Evolutionary conservation across 2,888 invertebrate species (phyloP), one percentile per base, ranked within the genome.

Genomic region (Troglohyphantes excavatus): DNA sequence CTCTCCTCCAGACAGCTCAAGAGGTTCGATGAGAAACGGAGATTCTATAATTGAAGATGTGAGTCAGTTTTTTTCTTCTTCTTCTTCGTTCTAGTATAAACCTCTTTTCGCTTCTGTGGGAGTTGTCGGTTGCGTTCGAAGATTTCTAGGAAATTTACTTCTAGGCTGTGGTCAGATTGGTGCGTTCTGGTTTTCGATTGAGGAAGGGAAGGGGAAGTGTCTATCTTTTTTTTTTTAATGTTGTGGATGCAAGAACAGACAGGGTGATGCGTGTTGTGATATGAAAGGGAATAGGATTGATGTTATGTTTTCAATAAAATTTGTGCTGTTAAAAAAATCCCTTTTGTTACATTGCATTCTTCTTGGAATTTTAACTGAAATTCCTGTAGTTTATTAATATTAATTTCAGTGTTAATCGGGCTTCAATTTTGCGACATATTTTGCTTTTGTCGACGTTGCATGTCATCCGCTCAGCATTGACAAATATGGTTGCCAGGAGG

Each of bases 21-120:
- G 21, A 3, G 46, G 19, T 68, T 81, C 68, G 67, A 29, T 81
- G 81, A 81, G 81, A 81, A 68, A 81, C 72, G 46, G 72, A 46
- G 46, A 46, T 72, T 46, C 72, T 46, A 27, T 72, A 72, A 72
- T 72, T 72, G 72, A 46, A 46, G 72, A 26, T 72, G 72, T 46
- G 46, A 53, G 53, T 53, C 53, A 53, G 53, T 53, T 53, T 53
- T n/a, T 53, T 17, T 33, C n/a, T 33, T 33, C 33, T 33, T 33
- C 33, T 33, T 33, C 39, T 33, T 33, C 39, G 26, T 67, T 23
- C 29, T 1, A n/a, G n/a, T n/a, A n/a, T n/a, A n/a, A n/a, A n/a
- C n/a, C n/a, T n/a, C 6, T 17, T 26, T 27, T 29, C 33, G 39
- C 72, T 33, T 23, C 72, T 72, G 72, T 72, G 72, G 72, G 72